Evolutionary conservation across 2,113 vertebrate species (phyloP).

Genomic region (Malurus melanocephalus): DNA sequence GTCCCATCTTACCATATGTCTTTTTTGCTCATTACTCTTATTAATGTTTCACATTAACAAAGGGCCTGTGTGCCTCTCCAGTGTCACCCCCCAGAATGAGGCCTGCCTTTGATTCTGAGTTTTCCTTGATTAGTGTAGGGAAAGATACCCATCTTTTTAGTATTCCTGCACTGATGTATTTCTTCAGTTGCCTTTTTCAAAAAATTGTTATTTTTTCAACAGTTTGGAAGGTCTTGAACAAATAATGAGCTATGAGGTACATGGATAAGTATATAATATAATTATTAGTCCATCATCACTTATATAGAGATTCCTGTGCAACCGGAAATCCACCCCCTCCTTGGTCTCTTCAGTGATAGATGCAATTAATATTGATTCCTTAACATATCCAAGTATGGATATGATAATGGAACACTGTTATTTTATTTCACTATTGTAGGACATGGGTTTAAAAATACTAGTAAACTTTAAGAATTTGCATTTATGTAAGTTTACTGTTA

Average conservation of each 20-base stretch:
- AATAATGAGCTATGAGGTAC: not conserved
- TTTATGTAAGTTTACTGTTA: not conserved
- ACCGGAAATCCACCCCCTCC: not conserved
- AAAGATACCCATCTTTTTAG: not conserved
- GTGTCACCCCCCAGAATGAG: not conserved
- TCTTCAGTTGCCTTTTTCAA: not conserved
- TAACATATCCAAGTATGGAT: not conserved
- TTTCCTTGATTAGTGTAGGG: not conserved
- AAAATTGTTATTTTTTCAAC: not conserved
- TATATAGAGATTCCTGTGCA: not conserved
- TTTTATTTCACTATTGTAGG: not conserved
- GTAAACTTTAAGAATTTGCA: not conserved
- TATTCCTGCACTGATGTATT: not conserved
- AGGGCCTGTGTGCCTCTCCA: not conserved
- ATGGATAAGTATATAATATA: not conserved
- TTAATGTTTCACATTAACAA: not conserved
- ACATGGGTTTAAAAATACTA: not conserved
- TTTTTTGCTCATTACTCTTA: not conserved
- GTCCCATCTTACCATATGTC: not conserved
- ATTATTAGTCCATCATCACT: not conserved
- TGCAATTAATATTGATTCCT: not conserved
- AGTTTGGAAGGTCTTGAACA: not conserved
- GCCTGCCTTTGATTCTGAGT: not conserved
- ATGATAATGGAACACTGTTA: not conserved
- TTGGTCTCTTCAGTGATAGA: not conserved